phyloP scores from a whole-genome alignment of 2,888 invertebrate species.

The Luffia ferchaultella region DNA sequence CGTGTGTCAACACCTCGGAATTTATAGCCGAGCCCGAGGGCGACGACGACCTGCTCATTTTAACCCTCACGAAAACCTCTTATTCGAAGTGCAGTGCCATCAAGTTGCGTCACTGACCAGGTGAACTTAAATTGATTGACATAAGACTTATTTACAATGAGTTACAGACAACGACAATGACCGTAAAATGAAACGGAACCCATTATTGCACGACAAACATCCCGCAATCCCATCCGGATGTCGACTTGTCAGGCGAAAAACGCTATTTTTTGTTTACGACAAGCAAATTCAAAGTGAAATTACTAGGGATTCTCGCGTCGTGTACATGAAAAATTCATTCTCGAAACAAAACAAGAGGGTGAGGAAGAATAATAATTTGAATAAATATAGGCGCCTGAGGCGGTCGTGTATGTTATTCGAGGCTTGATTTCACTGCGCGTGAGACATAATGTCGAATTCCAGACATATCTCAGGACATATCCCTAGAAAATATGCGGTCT shows the following conservation, averaged over 20 bases:
- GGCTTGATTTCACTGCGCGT: too few relatives aligned
- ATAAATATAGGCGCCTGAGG: conserved; percentile 40
- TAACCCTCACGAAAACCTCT: too few relatives aligned
- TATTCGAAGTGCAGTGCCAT: too few relatives aligned
- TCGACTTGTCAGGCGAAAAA: conserved; percentile 1
- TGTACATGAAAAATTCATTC: conserved; percentile 65
- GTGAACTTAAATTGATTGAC: too few relatives aligned
- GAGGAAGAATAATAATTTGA: conserved; percentile 59
- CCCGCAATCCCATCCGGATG: not conserved
- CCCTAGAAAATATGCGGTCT: too few relatives aligned
- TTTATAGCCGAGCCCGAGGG: conserved; percentile 43
- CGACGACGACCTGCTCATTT: too few relatives aligned
- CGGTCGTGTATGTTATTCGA: too few relatives aligned
- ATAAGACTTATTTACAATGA: too few relatives aligned
- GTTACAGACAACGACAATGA: not conserved
- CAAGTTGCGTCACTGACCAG: too few relatives aligned
- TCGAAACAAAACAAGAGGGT: conserved; percentile 53
- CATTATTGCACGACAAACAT: not conserved
- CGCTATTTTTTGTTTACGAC: conserved; percentile 33
- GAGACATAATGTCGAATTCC: too few relatives aligned
- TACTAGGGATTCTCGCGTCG: conserved; percentile 48
- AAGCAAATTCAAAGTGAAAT: conserved; percentile 59
- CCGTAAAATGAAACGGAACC: not conserved
- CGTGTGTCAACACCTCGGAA: conserved; percentile 41
- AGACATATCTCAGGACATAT: too few relatives aligned